Evolutionary conservation across 1,140 invertebrate genomes (phyloP).

Genomic region (Drosophila melanogaster): DNA sequence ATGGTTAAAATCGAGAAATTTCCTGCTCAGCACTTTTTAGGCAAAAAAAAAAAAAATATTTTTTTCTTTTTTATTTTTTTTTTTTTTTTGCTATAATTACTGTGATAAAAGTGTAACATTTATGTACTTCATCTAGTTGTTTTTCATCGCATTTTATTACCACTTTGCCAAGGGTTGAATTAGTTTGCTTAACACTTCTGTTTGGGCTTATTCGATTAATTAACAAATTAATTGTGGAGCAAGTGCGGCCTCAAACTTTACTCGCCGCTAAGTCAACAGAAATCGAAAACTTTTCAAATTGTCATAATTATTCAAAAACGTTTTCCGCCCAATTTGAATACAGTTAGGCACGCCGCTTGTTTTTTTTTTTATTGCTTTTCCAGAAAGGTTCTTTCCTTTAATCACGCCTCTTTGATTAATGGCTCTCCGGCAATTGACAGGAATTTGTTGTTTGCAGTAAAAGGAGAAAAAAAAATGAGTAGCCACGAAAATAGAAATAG

Average conservation of each 20-base stretch:
- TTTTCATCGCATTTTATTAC: neutral
- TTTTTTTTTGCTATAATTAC: too few relatives aligned
- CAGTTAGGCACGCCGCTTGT: too few relatives aligned
- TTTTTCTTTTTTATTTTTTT: too few relatives aligned
- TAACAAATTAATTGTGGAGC: slow-evolving; percentile 40
- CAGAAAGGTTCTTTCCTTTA: slow-evolving; percentile 16
- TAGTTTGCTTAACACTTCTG: slow-evolving; percentile 29
- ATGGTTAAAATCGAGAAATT: neutral
- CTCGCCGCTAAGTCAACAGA: slow-evolving; percentile 26
- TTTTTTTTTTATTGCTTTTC: slow-evolving; percentile 4
- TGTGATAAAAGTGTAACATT: too few relatives aligned
- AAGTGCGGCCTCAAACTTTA: neutral
- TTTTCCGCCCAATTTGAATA: slow-evolving; percentile 61
- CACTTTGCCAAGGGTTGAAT: neutral
- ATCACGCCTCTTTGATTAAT: slow-evolving; percentile 68
- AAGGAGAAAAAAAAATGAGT: neutral
- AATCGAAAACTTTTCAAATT: slow-evolving; percentile 70
- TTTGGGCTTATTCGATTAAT: slow-evolving; percentile 40
- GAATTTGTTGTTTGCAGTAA: slow-evolving; percentile 31
- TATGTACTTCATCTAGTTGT: too few relatives aligned
- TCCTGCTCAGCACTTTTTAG: too few relatives aligned
- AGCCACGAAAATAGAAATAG: slow-evolving; percentile 5
- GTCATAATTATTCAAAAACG: slow-evolving; percentile 77
- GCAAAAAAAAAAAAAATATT: too few relatives aligned
- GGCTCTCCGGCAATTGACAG: slow-evolving; percentile 52